Conservation (phyloP, 2,113 vertebrate species). For the Brachypodius melanocephalos region DNA sequence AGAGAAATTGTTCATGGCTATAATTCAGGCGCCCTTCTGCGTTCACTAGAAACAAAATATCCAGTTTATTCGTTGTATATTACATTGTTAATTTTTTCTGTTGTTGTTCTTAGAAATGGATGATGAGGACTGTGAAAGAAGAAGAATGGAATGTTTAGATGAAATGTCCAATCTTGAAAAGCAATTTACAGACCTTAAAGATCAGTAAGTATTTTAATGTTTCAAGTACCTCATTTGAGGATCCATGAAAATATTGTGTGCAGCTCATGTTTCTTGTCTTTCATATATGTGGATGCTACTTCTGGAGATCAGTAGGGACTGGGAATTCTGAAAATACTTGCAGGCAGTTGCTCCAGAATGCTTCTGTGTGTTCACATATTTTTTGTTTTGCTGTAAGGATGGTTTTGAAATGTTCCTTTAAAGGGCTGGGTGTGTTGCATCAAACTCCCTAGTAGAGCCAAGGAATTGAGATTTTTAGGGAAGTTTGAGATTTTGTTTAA, state of each 20-base stretch:
- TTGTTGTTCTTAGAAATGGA: slow-evolving; percentile 85
- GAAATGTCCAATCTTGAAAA: slow-evolving; percentile 99
- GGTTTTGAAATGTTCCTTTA: neutral
- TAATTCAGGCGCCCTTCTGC: neutral
- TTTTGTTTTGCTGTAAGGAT: neutral
- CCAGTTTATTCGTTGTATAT: neutral
- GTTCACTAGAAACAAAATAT: neutral
- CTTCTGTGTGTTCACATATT: neutral
- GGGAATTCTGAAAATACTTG: neutral
- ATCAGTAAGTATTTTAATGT: slow-evolving; percentile 86
- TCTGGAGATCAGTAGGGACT: neutral
- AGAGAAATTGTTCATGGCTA: neutral
- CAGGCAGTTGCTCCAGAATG: neutral
- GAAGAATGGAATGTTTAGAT: slow-evolving; percentile 97
- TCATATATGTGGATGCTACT: neutral
- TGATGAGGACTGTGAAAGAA: slow-evolving; percentile 97
- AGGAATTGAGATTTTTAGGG: neutral
- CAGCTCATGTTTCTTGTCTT: neutral
- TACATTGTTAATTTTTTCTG: neutral
- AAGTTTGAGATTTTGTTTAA: neutral
- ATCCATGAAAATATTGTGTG: neutral
- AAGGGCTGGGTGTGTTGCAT: neutral
- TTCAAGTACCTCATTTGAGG: neutral
- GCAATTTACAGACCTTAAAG: slow-evolving; percentile 98
- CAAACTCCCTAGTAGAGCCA: neutral